Evolutionary conservation across 2,797 vertebrate genomes (phyloP), one percentile per base, ranked within the genome.

Genomic region (Cynopterus sphinx): DNA sequence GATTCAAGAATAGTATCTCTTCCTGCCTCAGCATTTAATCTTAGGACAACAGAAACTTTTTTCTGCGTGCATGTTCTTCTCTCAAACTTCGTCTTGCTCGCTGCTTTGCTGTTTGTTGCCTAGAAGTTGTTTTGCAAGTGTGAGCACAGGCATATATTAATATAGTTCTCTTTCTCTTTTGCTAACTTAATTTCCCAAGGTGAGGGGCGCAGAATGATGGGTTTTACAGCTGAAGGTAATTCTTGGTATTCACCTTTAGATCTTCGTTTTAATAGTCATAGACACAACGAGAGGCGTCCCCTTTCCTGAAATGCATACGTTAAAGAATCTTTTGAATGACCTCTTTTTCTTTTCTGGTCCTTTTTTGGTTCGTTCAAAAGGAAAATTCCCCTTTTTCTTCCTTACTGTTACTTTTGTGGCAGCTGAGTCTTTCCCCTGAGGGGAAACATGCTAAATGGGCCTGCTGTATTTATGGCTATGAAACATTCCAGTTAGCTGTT

Each of bases 21-120:
- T 98, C 97, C 97, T 97, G 97, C 97, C 97, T 97, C 97, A 97
- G 97, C 96, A 97, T 97, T 98, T 97, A 96, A 97, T 97, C 96
- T 97, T 92, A 96, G 97, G 96, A 97, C 94, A 85, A 93, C 96
- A 96, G 95, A 97, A 97, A 97, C 94, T 97, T 97, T 97, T 65
- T 89, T 84, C 67, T 91, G 94, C 31, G 12, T 86, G 78, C 59
- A 9, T 94, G 93, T 96, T 91, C 96, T 96, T 93, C 88, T 97
- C 83, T 96, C 92, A 94, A 98, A 98, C 96, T 97, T 97, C 81
- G 11, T 90, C 79, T 77, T 85, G 53, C 70, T 84, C 2, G 0
- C 39, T 73, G 92, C 96, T 73, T 36, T 83, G 86, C 87, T 98
- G 96, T 96, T 97, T 94, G 90, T 95, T 87, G 86, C 97, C 92